These are phyloP conservation scores for Mimachlamys varia DNA, from an alignment of 2,888 invertebrate species.

Conservation along the genomic window DNA sequence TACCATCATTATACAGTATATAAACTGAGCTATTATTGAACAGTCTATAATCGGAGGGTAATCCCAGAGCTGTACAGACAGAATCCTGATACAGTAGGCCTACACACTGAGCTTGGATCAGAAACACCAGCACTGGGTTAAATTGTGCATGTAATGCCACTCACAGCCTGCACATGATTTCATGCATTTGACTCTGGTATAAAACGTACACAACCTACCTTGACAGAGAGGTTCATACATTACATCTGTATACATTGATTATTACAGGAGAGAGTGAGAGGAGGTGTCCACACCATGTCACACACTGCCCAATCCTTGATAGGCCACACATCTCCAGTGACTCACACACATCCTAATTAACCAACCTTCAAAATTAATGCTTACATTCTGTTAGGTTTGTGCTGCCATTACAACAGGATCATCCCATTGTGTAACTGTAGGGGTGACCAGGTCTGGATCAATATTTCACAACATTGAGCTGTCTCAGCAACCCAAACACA, in stretches of 20 bases:
- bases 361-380: constrained; percentile 31
- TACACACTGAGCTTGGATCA: background rate
- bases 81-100: background rate
- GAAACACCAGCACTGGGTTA: background rate
- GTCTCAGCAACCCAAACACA: constrained; percentile 33
- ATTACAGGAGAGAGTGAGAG: too few species aligned
- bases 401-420: constrained; percentile 1
- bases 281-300: background rate
- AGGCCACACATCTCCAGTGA: background rate
- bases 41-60: too few species aligned
- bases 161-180: background rate
- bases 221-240: background rate
- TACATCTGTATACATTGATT: too few species aligned
- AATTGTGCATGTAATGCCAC: background rate
- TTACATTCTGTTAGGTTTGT: constrained; percentile 19
- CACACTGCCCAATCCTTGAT: background rate
- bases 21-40: too few species aligned
- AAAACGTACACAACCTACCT: background rate
- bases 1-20: too few species aligned
- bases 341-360: constrained; percentile 11
- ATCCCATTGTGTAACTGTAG: background rate
- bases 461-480: constrained; percentile 36
- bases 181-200: background rate
- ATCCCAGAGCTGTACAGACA: too few species aligned
- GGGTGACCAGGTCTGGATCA: constrained; percentile 8